Evolutionary conservation across 2,888 invertebrate species (phyloP), one percentile per base, ranked within the genome.

Genomic region (Sinohyriopsis cumingii): DNA sequence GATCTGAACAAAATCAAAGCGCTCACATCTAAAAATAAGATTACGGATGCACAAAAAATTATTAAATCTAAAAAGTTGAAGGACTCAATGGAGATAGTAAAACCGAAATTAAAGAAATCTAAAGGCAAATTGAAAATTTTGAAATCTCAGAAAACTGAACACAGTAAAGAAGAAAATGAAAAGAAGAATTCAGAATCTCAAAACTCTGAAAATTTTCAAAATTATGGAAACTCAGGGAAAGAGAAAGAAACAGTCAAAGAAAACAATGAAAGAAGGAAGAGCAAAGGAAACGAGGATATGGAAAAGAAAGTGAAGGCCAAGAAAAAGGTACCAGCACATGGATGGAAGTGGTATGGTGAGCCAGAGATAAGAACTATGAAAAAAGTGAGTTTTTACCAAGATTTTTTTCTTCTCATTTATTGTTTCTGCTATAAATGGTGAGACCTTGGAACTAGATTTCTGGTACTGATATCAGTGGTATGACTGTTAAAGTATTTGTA

Each of bases 301-400:
- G 73, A 69, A 25, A 73, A 73, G 53, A 68, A 73, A 56, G 55
- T 63, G 0, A 77, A 76, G 59, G 71, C 72, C 28, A 72, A 73
- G 59, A 71, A 65, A 33, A 68, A 71, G 68, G 70, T 75, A 54
- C 73, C 80, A 5, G 68, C 72, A 59, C 85, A 85, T 75, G 85
- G 85, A 24, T 88, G 87, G 87, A 73, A 74, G 22, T 84, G 85
- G 81, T 67, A 77, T 19, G 85, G 84, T 19, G 79, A 82, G 28
- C 78, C 84, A 18, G 80, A 83, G 33, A 72, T 75, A 65, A 84
- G 82, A 72, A 76, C 76, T 28, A 75, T 88, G 9, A 82, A 72
- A 5, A 78, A 77, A 4, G 45, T 60, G 59, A 75, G 53, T 74
- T 75, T 57, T 59, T 71, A 63, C 73, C 68, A 60, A 75, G 69